These are phyloP conservation scores for Neodiprion virginianus DNA, from an alignment of 1,140 invertebrate genomes.

Conservation along the genomic window DNA sequence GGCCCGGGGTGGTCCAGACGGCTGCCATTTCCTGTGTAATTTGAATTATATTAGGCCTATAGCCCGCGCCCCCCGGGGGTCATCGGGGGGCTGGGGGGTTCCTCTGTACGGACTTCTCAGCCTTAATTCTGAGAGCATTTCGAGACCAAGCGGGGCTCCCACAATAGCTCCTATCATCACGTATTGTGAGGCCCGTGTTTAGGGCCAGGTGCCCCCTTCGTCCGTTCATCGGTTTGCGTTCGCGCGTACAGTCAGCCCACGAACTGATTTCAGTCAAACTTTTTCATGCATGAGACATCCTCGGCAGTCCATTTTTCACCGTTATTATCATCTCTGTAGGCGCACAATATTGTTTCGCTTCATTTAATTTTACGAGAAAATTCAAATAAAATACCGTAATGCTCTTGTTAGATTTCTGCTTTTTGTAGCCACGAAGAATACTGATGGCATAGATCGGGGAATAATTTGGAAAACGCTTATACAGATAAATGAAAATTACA, in stretches of 20 bases:
- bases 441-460: too few relatives aligned
- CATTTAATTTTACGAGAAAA: too few relatives aligned
- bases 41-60: constrained; percentile 17
- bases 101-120: background rate
- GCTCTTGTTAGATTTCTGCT: too few relatives aligned
- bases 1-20: background rate
- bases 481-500: too few relatives aligned
- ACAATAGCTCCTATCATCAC: constrained; percentile 15
- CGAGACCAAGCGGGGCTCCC: background rate
- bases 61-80: background rate
- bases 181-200: constrained; percentile 11
- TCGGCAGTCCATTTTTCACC: too few relatives aligned
- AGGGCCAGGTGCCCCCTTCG: constrained; percentile 13
- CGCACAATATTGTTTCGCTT: too few relatives aligned
- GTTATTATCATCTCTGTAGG: too few relatives aligned
- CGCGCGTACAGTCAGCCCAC: background rate
- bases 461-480: too few relatives aligned
- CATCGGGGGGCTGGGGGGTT: background rate
- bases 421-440: too few relatives aligned
- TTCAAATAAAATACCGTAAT: too few relatives aligned
- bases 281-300: background rate
- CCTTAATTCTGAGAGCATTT: background rate
- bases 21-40: constrained; percentile 15
- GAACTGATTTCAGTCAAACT: background rate
- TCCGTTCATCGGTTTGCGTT: background rate